Percentiles rank a stretch among this genome's conserved stretches.
phyloP scores from a whole-genome alignment of 2,888 invertebrate genomes.

The Sthenelais limicola region DNA sequence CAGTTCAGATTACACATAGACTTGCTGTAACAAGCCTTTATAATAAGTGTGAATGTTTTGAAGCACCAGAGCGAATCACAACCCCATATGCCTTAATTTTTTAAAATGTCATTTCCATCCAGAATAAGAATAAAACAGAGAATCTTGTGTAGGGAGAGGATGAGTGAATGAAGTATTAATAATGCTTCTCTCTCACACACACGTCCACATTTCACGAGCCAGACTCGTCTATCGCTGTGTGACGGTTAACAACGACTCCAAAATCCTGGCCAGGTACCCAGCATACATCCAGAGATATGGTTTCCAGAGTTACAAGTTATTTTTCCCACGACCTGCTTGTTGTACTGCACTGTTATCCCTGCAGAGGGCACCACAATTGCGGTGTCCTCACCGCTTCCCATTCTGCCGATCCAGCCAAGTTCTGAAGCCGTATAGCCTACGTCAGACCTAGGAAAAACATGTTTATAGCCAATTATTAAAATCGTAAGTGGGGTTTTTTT shows the following conservation, averaged over 20 bases:
- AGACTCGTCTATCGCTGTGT: constrained; percentile 1
- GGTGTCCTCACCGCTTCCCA: constrained; percentile 31
- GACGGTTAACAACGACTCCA: constrained; percentile 39
- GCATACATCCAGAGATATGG: constrained; percentile 32
- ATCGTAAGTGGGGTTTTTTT: not conserved
- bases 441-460: constrained; percentile 30
- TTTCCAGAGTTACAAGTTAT: constrained; percentile 22
- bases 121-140: no score
- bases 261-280: constrained; percentile 34
- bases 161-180: no score
- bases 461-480: not conserved
- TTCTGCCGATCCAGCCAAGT: constrained; percentile 37
- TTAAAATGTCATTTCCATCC: no score
- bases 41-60: no score
- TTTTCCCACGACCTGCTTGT: constrained; percentile 8
- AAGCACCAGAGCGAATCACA: no score
- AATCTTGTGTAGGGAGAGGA: no score
- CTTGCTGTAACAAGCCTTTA: no score
- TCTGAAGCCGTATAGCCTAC: constrained; percentile 39
- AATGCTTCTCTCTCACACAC: not conserved
- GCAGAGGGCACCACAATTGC: constrained; percentile 19
- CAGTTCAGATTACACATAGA: no score
- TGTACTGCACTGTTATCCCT: not conserved
- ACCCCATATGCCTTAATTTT: no score
- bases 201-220: constrained; percentile 1